Percentiles rank a stretch among this genome's conserved stretches.
Conservation (phyloP, 2,797 vertebrate genomes). For the Aldrovandia affinis region DNA sequence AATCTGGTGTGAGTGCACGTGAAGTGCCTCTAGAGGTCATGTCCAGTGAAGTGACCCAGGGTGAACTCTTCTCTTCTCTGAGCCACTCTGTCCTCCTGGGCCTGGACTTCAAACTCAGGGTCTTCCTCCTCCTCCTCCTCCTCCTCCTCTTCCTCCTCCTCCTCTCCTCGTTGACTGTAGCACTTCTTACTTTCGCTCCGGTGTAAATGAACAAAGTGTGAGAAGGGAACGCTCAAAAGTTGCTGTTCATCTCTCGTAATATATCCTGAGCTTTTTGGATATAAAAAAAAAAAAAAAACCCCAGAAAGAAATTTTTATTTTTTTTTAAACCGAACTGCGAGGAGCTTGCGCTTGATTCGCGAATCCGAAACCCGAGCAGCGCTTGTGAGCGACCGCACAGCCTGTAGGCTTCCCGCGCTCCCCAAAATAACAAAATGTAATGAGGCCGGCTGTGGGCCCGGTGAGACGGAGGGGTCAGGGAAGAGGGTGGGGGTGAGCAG, state of each 20-base stretch:
- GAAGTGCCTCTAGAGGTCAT: too few relatives aligned
- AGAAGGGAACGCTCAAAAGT: too few relatives aligned
- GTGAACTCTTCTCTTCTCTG: constrained; percentile 48
- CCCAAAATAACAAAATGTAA: constrained; percentile 29
- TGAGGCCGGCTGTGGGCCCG: constrained; percentile 40
- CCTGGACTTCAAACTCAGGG: constrained; percentile 24
- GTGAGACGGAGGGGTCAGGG: constrained; percentile 42
- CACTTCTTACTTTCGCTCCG: not conserved
- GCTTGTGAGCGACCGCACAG: constrained; percentile 16
- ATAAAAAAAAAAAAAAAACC: not conserved
- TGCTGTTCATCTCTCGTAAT: constrained; percentile 32
- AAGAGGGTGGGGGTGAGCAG: constrained; percentile 56
- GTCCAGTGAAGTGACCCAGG: constrained; percentile 49
- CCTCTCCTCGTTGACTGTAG: constrained; percentile 31
- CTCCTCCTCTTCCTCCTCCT: constrained; percentile 33
- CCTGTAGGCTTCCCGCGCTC: constrained; percentile 28
- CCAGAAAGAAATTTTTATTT: not conserved
- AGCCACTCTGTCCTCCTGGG: constrained; percentile 38
- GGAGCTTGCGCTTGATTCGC: constrained; percentile 25
- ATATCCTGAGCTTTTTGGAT: constrained; percentile 11
- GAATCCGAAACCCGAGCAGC: constrained; percentile 21
- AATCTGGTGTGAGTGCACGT: constrained; percentile 22
- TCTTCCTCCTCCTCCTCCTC: constrained; percentile 34
- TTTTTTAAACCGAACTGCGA: too few relatives aligned
- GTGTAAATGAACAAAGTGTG: constrained; percentile 14